These are phyloP conservation scores for Orthonevra nobilis DNA, from an alignment of 2,888 invertebrate genomes.

Conservation along the genomic window DNA sequence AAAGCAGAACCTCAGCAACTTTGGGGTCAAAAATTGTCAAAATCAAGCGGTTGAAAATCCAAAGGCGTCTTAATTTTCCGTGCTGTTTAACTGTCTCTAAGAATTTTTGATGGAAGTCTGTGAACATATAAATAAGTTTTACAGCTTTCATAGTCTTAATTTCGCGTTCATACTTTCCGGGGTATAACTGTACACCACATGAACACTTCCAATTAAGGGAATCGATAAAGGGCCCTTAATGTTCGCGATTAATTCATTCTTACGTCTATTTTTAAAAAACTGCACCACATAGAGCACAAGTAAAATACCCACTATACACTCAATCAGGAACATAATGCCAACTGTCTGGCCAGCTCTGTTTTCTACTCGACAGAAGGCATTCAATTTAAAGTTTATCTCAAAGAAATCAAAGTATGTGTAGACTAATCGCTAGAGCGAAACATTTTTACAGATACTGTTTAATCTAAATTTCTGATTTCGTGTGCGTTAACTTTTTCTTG, in stretches of 20 bases:
- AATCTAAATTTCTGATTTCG: too few relatives aligned
- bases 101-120: constrained; percentile 64
- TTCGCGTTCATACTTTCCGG: constrained; percentile 33
- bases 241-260: constrained; percentile 29
- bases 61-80: constrained; percentile 78
- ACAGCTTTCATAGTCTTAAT: too few relatives aligned
- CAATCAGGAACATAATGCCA: not conserved
- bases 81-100: constrained; percentile 73
- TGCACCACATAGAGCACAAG: not conserved
- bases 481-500: too few relatives aligned
- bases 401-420: too few relatives aligned
- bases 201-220: constrained; percentile 25
- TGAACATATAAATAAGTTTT: constrained; percentile 49
- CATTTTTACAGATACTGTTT: too few relatives aligned
- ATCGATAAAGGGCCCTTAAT: constrained; percentile 23
- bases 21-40: constrained; percentile 79
- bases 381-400: too few relatives aligned
- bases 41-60: constrained; percentile 80
- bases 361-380: too few relatives aligned
- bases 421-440: too few relatives aligned
- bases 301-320: constrained; percentile 12
- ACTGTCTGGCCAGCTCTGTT: too few relatives aligned
- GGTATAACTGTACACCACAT: constrained; percentile 10
- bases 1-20: constrained; percentile 80
- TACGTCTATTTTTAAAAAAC: constrained; percentile 23